phyloP scores from a whole-genome alignment of 92 coral and sea anemone genomes.

The Umimayanthus kanabou region DNA sequence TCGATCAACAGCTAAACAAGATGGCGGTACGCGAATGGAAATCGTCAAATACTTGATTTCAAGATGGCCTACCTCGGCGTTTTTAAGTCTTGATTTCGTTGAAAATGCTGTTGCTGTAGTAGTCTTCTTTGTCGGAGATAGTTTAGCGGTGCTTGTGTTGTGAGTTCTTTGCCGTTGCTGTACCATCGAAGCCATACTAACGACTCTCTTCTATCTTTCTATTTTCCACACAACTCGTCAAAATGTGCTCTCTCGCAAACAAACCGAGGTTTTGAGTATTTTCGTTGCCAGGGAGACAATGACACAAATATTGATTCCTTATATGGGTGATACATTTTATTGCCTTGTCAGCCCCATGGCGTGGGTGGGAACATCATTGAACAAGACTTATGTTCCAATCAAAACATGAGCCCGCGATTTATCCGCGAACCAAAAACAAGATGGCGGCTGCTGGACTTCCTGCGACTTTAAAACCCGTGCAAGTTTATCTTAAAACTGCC shows the following conservation, averaged over 20 bases:
- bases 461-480: conserved; percentile 72
- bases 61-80: conserved; percentile 66
- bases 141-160: not conserved
- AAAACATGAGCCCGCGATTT: conserved; percentile 44
- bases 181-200: conserved; percentile 31
- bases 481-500: conserved; percentile 84
- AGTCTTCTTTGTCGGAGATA: conserved; percentile 35
- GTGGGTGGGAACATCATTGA: conserved; percentile 4
- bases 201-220: not conserved
- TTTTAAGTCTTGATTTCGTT: conserved; percentile 82
- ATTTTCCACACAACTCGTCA: not conserved
- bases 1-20: not conserved
- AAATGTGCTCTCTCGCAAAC: conserved; percentile 23
- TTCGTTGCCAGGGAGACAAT: conserved; percentile 31
- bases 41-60: not conserved
- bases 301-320: conserved; percentile 27
- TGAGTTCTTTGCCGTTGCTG: conserved; percentile 27
- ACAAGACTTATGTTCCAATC: not conserved
- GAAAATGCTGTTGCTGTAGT: conserved; percentile 81
- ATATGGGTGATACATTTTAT: conserved; percentile 45
- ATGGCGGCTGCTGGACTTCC: conserved; percentile 83
- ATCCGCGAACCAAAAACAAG: conserved; percentile 32
- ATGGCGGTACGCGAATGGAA: not conserved
- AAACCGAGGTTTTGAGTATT: conserved; percentile 33
- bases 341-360: conserved; percentile 3